These are phyloP conservation scores for Dromaius novaehollandiae DNA, from an alignment of 2,113 vertebrate species.

Conservation along the genomic window DNA sequence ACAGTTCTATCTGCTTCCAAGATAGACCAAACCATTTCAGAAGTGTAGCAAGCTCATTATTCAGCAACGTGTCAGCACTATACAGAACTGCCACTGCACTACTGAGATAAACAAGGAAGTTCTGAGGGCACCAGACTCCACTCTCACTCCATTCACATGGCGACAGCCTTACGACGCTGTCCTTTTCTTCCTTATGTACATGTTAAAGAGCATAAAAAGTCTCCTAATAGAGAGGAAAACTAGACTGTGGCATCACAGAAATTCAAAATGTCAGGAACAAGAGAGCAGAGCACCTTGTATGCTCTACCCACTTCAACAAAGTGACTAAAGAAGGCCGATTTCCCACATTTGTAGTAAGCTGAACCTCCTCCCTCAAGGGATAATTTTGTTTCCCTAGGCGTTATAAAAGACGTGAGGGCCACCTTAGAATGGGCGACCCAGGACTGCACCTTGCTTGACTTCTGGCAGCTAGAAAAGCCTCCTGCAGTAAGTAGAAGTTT, in stretches of 20 bases:
- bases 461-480: not conserved
- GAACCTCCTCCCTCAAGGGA: not conserved
- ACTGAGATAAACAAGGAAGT: not conserved
- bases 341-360: not conserved
- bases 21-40: not conserved
- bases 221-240: not conserved
- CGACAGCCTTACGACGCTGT: not conserved
- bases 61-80: fast-evolving
- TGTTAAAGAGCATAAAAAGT: not conserved
- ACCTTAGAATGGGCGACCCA: not conserved
- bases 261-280: not conserved
- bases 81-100: not conserved
- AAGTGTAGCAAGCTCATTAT: not conserved
- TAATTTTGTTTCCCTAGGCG: not conserved
- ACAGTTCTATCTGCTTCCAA: not conserved
- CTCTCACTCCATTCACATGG: not conserved
- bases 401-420: not conserved
- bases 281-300: not conserved
- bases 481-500: not conserved
- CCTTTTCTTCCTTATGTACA: not conserved
- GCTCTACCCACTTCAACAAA: not conserved
- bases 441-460: not conserved
- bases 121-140: not conserved
- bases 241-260: not conserved
- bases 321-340: not conserved